Evolutionary conservation across 2,888 invertebrate species (phyloP).

Genomic region (Brenthis hecate): DNA sequence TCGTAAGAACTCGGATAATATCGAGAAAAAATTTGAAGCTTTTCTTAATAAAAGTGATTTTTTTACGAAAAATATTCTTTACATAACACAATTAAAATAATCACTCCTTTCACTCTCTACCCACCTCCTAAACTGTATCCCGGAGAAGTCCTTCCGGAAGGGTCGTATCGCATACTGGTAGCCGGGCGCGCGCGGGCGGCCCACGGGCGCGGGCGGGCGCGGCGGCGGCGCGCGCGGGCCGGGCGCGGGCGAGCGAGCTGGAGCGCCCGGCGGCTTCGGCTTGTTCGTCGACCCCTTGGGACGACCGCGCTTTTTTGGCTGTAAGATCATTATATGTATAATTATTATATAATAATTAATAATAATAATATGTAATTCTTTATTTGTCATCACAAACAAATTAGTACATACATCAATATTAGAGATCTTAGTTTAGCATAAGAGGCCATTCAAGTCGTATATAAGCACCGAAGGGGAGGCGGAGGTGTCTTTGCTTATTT

Average conservation of each 20-base stretch:
- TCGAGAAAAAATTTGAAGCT: no score
- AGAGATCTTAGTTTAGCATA: no score
- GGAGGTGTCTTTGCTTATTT: no score
- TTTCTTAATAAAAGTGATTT: no score
- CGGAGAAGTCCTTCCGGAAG: slow-evolving; percentile 78
- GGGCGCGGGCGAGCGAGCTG: slow-evolving; percentile 33
- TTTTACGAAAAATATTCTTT: no score
- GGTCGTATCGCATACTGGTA: slow-evolving; percentile 75
- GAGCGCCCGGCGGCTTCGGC: slow-evolving; percentile 44
- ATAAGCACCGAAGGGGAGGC: no score
- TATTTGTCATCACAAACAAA: no score
- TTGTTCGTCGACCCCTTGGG: slow-evolving; percentile 80
- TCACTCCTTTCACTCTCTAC: neutral
- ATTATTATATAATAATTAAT: no score
- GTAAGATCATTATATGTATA: slow-evolving; percentile 12
- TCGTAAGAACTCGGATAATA: no score
- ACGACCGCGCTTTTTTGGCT: slow-evolving; percentile 77
- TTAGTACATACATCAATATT: no score
- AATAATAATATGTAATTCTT: no score
- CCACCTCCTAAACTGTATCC: slow-evolving; percentile 77
- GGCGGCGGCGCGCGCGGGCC: slow-evolving; percentile 42
- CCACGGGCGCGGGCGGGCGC: slow-evolving; percentile 46
- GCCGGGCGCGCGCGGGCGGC: slow-evolving; percentile 62
- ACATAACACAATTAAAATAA: neutral
- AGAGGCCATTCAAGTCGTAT: no score